Evolutionary conservation across 2,113 vertebrate species (phyloP), one percentile per base, ranked within the genome.

Genomic region (Heptranchias perlo): DNA sequence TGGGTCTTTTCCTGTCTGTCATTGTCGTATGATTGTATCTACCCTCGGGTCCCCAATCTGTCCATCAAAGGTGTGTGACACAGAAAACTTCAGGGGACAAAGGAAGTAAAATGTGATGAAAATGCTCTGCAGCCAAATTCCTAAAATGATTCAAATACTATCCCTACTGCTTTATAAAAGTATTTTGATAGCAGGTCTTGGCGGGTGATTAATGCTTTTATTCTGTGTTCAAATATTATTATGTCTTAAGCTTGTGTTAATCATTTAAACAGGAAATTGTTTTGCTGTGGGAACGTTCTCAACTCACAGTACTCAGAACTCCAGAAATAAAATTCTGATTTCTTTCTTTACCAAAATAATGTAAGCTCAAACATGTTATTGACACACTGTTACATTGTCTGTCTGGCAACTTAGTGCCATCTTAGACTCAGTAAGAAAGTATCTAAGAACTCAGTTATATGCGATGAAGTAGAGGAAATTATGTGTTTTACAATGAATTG

Each of bases 251-350:
- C 31, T 54, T 96, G 86, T 64, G 86, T 93, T 73, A 49, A 95
- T 58, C 58, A 62, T 10, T 49, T 96, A 96, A 96, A 96, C 96
- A 96, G 96, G 96, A 96, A 96, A 94, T 91, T 73, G 49, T 91
- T 76, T 69, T 78, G 76, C 86, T 84, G 54, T 96, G 96, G 52
- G 95, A 96, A 96, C 16, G 11, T 89, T 96, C 62, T n/a, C 91
- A 35, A 49, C 67, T 31, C 78, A 87, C 58, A 47, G 16, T 44
- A 47, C 62, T 65, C 93, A 96, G 96, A 89, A 78, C 39, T 94
- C 93, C 93, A 67, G 62, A 94, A 94, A 94, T 94, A 94, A 94
- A 94, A 69, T 65, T 47, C 31, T 91, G 49, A 91, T 61, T 35
- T 18, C 28, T 35, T 91, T 13, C 44, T 92, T 28, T 8, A 94